Evolutionary conservation across 2,888 invertebrate species (phyloP).

Genomic region (Synanthedon formicaeformis): DNA sequence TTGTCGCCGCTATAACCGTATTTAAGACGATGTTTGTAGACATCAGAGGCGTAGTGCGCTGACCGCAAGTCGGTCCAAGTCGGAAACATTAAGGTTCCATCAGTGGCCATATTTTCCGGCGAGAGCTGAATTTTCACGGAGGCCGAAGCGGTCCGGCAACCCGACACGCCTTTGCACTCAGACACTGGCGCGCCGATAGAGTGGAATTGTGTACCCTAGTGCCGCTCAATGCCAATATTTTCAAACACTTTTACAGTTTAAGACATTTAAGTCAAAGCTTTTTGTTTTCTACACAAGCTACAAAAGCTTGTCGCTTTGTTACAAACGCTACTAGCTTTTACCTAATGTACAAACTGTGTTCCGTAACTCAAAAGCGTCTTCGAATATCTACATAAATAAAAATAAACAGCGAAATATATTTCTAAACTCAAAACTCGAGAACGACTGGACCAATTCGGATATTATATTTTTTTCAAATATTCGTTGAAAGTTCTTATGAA

Average conservation of each 20-base stretch:
- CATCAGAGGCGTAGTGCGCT: conserved; percentile 32
- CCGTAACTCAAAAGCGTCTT: too few species aligned
- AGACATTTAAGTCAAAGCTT: neutral
- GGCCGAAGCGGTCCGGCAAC: conserved; percentile 42
- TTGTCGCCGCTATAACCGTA: conserved; percentile 22
- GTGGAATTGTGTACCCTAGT: conserved; percentile 49
- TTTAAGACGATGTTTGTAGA: conserved; percentile 38
- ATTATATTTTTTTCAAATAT: too few species aligned
- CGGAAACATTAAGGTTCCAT: conserved; percentile 68
- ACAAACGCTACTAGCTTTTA: too few species aligned
- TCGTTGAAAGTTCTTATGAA: too few species aligned
- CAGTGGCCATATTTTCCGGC: conserved; percentile 63
- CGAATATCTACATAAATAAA: too few species aligned
- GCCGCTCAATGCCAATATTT: conserved; percentile 44
- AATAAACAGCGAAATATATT: too few species aligned
- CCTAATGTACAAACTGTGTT: too few species aligned
- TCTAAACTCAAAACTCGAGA: too few species aligned
- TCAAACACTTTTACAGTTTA: conserved; percentile 9
- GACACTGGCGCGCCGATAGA: conserved; percentile 44
- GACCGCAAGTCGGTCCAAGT: conserved; percentile 57
- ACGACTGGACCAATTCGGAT: too few species aligned
- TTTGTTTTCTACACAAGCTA: neutral
- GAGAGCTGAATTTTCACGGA: conserved; percentile 51
- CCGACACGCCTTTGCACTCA: conserved; percentile 69
- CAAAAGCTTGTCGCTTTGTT: neutral